Base-by-base conservation (phyloP, 2,888 invertebrate genomes). In the Drosophila mulleri region DNA sequence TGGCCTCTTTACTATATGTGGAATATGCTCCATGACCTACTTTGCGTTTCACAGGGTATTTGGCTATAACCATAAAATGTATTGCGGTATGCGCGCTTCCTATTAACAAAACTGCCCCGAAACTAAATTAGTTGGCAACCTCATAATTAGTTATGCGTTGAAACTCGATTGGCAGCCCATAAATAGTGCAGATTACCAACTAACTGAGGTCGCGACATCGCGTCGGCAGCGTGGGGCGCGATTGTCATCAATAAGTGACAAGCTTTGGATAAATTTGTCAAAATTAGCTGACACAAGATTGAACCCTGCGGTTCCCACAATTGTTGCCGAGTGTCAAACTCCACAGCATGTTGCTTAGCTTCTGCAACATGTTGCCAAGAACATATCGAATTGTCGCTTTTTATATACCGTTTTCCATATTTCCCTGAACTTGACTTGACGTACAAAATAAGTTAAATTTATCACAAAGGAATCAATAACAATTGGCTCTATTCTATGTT, bases 81-180 rank as follows among this genome's bases (percentile, higher is more conserved):
- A 41, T 62, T 56, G 68, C 9, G 69, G 78, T 54, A 26, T 62
- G 63, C 71, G 54, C 65, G 64, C 67, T 85, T 75, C 61, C 69
- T 60, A 83, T 83, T 83, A 86, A 86, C 60, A 48, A 48, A 54
- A 47, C 50, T 52, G 41, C 18, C 44, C 23, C 57, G 52, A 75
- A 88, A 83, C 87, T 79, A 82, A 87, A 77, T 89, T 87, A 57
- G 70, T 66, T 68, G 45, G 47, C 65, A 67, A 82, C 89, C 89
- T 79, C 84, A 83, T 81, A 87, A 89, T 85, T 84, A 82, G 88
- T 87, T 85, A 89, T 89, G 81, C 71, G 65, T 59, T 70, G 61
- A 73, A 86, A 88, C 75, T 83, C 88, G 68, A 85, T 82, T 85
- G 73, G 54, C 69, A 41, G 62, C 42, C 69, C 67, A 67, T 63